Percentiles rank a stretch among this genome's conserved stretches.
phyloP scores from a whole-genome alignment of 2,113 vertebrate species.

The Delphinapterus leucas region DNA sequence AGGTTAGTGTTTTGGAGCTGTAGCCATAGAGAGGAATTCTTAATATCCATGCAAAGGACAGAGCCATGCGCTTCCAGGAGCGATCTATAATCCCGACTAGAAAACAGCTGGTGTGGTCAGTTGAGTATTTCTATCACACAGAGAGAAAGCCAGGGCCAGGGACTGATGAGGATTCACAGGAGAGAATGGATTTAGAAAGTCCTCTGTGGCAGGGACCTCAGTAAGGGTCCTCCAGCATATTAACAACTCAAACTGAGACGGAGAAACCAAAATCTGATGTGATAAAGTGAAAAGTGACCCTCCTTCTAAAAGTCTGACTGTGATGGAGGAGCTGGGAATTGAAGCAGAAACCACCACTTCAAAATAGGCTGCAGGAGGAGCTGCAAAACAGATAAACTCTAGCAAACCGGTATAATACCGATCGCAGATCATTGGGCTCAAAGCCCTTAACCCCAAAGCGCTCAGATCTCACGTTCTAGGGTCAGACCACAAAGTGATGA shows the following conservation, averaged over 20 bases:
- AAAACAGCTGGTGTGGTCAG: rapidly evolving
- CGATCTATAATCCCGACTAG: rapidly evolving
- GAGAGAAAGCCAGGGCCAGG: rapidly evolving
- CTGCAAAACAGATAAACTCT: rapidly evolving
- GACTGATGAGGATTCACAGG: rapidly evolving
- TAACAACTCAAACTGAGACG: not conserved
- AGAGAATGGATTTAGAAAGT: not conserved
- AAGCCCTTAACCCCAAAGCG: rapidly evolving
- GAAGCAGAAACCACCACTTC: not conserved
- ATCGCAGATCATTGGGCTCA: rapidly evolving
- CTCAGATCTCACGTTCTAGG: rapidly evolving
- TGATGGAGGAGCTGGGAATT: rapidly evolving
- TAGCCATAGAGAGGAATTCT: not conserved
- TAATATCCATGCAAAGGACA: not conserved
- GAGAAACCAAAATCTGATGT: not conserved
- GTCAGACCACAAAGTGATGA: rapidly evolving
- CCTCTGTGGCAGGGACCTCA: rapidly evolving
- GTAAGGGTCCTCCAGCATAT: rapidly evolving
- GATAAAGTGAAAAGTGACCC: not conserved
- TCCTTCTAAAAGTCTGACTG: not conserved
- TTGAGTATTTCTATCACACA: not conserved
- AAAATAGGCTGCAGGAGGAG: rapidly evolving
- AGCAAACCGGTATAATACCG: rapidly evolving
- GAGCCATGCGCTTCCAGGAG: not conserved
- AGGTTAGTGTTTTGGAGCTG: not conserved